Percentiles rank a stretch among this genome's conserved stretches.
phyloP scores from a whole-genome alignment of 2,888 invertebrate species.

The Hypsopygia costalis region DNA sequence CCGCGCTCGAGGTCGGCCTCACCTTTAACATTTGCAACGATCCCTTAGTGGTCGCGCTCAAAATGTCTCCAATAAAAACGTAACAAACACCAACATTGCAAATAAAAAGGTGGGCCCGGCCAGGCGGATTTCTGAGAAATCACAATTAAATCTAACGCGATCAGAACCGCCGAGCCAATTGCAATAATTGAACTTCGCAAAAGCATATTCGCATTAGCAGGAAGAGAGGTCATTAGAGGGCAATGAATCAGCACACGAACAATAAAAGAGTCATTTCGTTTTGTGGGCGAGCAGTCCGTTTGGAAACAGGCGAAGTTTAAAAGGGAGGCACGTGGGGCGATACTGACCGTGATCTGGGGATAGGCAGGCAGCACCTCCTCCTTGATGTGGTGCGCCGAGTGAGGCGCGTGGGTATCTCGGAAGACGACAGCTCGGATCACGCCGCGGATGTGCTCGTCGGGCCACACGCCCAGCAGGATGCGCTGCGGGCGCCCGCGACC shows the following conservation, averaged over 20 bases:
- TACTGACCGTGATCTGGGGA: conserved; percentile 75
- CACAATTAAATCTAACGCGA: conserved; percentile 18
- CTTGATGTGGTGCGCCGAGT: conserved; percentile 89
- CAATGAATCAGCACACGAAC: conserved; percentile 16
- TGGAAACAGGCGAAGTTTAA: conserved; percentile 2
- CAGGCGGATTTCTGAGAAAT: conserved; percentile 3
- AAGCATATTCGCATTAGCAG: conserved; percentile 49
- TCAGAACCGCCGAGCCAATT: conserved; percentile 25
- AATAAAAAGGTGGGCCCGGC: conserved; percentile 4
- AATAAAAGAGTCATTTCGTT: conserved; percentile 9
- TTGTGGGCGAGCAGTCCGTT: background rate
- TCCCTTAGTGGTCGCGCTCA: conserved; percentile 8
- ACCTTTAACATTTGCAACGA: conserved; percentile 4
- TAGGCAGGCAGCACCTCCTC: conserved; percentile 81
- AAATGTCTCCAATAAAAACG: conserved; percentile 4
- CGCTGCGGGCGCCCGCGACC: conserved; percentile 95
- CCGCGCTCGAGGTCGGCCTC: conserved; percentile 1
- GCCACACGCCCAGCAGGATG: conserved; percentile 95
- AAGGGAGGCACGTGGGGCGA: conserved; percentile 20
- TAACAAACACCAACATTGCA: no score
- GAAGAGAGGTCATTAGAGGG: conserved; percentile 13
- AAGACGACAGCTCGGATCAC: conserved; percentile 96
- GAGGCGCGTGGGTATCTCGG: conserved; percentile 86
- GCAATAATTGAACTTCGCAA: conserved; percentile 34
- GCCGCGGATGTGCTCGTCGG: conserved; percentile 95